These are phyloP conservation scores for Clamator glandarius DNA, from an alignment of 2,797 vertebrate genomes.

Conservation along the genomic window DNA sequence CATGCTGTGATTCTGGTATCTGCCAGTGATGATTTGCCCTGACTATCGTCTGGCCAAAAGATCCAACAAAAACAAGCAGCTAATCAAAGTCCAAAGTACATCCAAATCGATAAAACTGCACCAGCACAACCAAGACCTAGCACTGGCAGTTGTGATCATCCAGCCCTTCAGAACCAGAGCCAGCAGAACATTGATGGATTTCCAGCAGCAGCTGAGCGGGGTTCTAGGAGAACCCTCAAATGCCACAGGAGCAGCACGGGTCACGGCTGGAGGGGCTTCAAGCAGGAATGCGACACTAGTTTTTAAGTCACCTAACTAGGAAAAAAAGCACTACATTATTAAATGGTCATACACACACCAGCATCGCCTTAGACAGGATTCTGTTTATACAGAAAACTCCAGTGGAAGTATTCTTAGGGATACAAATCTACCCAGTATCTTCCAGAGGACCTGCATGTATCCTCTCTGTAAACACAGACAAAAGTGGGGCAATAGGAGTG, in stretches of 20 bases:
- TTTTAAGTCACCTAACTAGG: neutral
- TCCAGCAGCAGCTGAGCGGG: neutral
- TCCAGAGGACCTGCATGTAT: neutral
- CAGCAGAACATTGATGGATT: neutral
- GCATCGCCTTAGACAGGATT: neutral
- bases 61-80: neutral
- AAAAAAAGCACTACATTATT: neutral
- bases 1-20: no score
- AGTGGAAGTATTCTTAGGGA: neutral
- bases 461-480: neutral
- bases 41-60: neutral
- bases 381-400: neutral
- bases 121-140: neutral
- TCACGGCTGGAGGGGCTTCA: neutral
- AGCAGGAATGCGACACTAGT: neutral
- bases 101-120: neutral
- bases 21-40: neutral
- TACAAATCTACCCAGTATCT: neutral
- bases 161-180: neutral
- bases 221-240: neutral
- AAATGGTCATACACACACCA: neutral
- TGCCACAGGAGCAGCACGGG: fast-evolving
- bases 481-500: neutral
- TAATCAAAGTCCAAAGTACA: neutral
- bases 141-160: neutral